Evolutionary conservation across 2,113 vertebrate genomes (phyloP).

Genomic region (Alethe diademata): DNA sequence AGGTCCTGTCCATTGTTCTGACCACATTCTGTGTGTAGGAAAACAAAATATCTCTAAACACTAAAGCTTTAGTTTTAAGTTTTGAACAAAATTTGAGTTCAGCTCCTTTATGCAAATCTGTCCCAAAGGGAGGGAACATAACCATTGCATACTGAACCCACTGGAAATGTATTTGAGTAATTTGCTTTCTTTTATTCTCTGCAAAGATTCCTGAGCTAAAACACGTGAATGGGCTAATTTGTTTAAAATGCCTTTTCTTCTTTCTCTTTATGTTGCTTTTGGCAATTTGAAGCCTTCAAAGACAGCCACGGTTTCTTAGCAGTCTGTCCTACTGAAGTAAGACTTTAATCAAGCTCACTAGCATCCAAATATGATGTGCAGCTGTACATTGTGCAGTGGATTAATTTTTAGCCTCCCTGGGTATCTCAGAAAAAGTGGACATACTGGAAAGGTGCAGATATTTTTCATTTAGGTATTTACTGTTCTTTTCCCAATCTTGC

Average conservation of each 20-base stretch:
- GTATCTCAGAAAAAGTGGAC: neutral
- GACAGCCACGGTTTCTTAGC: neutral
- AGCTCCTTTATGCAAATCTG: neutral
- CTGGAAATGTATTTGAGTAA: neutral
- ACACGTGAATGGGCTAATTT: neutral
- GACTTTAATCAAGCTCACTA: neutral
- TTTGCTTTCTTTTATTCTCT: neutral
- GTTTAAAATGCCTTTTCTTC: slow-evolving; percentile 15
- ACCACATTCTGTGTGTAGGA: neutral
- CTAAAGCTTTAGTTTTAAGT: neutral
- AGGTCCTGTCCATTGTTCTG: neutral
- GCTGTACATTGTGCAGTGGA: neutral
- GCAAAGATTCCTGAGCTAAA: neutral
- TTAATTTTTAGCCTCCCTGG: neutral
- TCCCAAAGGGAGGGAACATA: neutral
- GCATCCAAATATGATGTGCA: neutral
- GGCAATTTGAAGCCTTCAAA: slow-evolving; percentile 37
- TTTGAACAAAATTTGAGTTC: neutral
- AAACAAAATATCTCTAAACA: neutral
- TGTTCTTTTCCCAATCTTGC: neutral
- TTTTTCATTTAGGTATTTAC: slow-evolving; percentile 26
- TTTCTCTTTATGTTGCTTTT: neutral
- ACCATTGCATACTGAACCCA: neutral
- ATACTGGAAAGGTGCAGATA: neutral
- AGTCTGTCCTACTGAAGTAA: neutral